A percentile compares a stretch with the other conserved stretches of the same genome.
Evolutionary conservation across 2,113 vertebrate genomes (phyloP).

Genomic region (Brachyistius frenatus): DNA sequence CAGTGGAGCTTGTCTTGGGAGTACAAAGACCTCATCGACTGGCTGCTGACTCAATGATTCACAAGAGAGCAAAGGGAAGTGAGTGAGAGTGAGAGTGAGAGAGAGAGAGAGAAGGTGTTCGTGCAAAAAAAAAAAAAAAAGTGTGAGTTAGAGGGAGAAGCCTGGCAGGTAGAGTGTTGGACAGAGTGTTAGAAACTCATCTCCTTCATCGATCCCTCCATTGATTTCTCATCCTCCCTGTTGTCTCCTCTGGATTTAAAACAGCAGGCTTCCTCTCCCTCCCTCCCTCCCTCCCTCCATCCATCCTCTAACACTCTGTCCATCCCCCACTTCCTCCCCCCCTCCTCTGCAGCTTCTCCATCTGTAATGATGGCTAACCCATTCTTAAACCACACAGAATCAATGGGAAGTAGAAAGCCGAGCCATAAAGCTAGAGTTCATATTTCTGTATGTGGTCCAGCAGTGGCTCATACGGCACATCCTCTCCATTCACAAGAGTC

Average conservation of each 20-base stretch:
- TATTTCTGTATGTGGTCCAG: constrained; percentile 41
- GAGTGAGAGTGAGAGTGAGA: constrained; percentile 50
- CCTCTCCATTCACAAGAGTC: constrained; percentile 39
- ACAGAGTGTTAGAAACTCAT: constrained; percentile 80
- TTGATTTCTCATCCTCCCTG: constrained; percentile 82
- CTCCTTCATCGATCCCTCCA: constrained; percentile 80
- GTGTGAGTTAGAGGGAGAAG: constrained; percentile 68
- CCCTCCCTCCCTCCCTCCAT: constrained; percentile 39
- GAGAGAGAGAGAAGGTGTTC: constrained; percentile 29
- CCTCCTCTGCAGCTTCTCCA: constrained; percentile 41
- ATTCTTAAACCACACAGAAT: constrained; percentile 72
- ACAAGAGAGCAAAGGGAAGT: constrained; percentile 67
- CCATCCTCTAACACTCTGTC: constrained; percentile 62
- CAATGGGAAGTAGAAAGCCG: constrained; percentile 63
- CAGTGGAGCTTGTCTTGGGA: constrained; percentile 82
- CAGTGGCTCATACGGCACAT: constrained; percentile 25
- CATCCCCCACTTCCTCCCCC: constrained; percentile 66
- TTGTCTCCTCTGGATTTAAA: constrained; percentile 83
- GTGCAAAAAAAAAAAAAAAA: constrained; percentile 9
- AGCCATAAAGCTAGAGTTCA: constrained; percentile 45
- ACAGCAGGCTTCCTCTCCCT: constrained; percentile 71
- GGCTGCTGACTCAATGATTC: constrained; percentile 85
- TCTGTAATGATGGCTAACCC: constrained; percentile 66
- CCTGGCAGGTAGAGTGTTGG: constrained; percentile 74
- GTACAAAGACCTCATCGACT: constrained; percentile 85